Percentiles rank a stretch among this genome's conserved stretches.
These are phyloP conservation scores for Anniella stebbinsi DNA, from an alignment of 2,797 vertebrate species.

Conservation along the genomic window DNA sequence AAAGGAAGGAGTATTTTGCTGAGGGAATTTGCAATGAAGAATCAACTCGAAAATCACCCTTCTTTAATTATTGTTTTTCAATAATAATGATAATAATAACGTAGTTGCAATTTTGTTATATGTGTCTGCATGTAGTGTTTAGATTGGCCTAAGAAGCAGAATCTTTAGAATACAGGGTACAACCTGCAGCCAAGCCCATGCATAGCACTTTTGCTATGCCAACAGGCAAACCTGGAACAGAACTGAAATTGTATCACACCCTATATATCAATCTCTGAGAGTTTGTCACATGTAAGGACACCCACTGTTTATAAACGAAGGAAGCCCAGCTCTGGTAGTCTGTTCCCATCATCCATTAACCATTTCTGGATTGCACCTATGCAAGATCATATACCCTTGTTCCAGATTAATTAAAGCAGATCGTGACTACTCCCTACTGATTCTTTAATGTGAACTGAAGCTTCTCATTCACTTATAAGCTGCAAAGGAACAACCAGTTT, in stretches of 20 bases:
- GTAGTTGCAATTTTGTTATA: not conserved
- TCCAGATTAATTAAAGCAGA: not conserved
- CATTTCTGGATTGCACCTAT: not conserved
- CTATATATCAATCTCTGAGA: not conserved
- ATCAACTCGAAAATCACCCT: no score
- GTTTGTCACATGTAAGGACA: not conserved
- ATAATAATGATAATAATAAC: not conserved
- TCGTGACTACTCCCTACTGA: not conserved
- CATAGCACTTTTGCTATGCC: not conserved
- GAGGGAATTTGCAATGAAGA: not conserved
- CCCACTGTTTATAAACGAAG: not conserved
- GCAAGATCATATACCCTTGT: not conserved
- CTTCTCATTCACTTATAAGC: not conserved
- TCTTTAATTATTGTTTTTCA: not conserved
- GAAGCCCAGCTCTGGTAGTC: not conserved
- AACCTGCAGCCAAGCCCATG: not conserved
- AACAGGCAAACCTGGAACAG: not conserved
- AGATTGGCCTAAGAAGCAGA: not conserved
- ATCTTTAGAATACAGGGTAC: not conserved
- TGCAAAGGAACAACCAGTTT: not conserved
- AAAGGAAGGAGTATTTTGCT: fast-evolving
- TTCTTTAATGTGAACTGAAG: not conserved
- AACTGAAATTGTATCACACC: constrained; percentile 15
- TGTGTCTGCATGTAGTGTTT: not conserved
- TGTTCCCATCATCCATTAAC: not conserved